Conservation (phyloP, 2,888 invertebrate species). For the Leptura quadrifasciata region DNA sequence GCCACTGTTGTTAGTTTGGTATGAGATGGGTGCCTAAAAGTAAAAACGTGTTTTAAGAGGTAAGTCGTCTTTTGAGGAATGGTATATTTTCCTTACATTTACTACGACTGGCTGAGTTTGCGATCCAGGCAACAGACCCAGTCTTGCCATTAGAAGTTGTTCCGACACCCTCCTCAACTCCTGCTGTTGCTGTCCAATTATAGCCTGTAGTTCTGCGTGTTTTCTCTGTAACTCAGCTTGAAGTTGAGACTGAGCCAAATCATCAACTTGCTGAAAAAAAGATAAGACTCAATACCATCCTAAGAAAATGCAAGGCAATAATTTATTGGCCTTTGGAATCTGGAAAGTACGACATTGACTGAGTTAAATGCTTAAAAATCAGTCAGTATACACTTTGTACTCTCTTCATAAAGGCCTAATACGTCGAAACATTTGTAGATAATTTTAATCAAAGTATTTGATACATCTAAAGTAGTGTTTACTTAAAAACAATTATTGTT, state of each 20-base stretch:
- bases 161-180: conserved; percentile 91
- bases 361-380: too few relatives aligned
- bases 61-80: background rate
- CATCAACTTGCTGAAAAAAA: conserved; percentile 64
- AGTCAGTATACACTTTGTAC: too few relatives aligned
- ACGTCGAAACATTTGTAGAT: too few relatives aligned
- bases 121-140: conserved; percentile 78
- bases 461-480: too few relatives aligned
- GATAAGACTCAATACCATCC: background rate
- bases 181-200: conserved; percentile 90
- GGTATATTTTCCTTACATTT: conserved; percentile 29
- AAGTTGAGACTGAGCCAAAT: conserved; percentile 77
- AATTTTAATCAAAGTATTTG: too few relatives aligned
- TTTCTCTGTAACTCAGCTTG: conserved; percentile 87
- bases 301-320: background rate
- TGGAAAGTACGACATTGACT: background rate
- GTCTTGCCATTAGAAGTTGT: conserved; percentile 87
- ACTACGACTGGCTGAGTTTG: conserved; percentile 47
- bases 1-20: conserved; percentile 60
- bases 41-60: conserved; percentile 3
- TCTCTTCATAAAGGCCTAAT: too few relatives aligned
- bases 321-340: background rate
- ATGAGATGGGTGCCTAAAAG: conserved; percentile 45
- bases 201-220: conserved; percentile 89
- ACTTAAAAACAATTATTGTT: too few relatives aligned